Conservation (phyloP, 2,113 vertebrate species). For the Varanus komodoensis region DNA sequence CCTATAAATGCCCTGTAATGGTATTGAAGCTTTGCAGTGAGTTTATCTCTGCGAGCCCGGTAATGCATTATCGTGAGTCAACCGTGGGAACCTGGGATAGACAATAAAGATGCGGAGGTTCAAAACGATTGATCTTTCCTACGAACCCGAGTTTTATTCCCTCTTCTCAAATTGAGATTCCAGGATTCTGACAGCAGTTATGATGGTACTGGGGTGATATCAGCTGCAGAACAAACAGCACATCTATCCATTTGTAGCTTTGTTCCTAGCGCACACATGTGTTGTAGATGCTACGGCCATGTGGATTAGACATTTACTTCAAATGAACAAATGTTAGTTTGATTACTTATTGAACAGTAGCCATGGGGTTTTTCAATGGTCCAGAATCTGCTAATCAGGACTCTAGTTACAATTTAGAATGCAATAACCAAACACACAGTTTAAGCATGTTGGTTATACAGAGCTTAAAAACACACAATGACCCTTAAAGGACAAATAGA, state of each 20-base stretch:
- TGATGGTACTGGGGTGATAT: not conserved
- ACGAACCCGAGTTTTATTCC: too few species aligned
- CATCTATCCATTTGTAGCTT: too few species aligned
- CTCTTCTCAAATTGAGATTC: too few species aligned
- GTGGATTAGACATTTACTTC: not conserved
- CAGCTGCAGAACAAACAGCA: not conserved
- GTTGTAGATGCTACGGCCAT: not conserved
- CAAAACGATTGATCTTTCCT: too few species aligned
- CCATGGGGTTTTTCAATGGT: not conserved
- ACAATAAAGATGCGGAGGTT: too few species aligned
- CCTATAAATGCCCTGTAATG: too few species aligned
- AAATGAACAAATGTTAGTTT: not conserved
- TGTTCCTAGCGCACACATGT: not conserved
- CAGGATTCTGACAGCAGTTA: too few species aligned
- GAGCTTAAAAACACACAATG: not conserved
- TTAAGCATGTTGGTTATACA: not conserved
- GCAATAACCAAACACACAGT: not conserved
- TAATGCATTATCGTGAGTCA: too few species aligned
- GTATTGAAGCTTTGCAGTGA: too few species aligned
- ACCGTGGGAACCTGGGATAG: too few species aligned
- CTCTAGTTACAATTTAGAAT: constrained; percentile 1
- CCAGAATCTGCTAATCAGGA: not conserved
- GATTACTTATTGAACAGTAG: not conserved
- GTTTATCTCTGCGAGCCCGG: too few species aligned
- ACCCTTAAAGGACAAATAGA: not conserved